Base-by-base conservation (phyloP, 2,797 vertebrate genomes). In the Catharus ustulatus region DNA sequence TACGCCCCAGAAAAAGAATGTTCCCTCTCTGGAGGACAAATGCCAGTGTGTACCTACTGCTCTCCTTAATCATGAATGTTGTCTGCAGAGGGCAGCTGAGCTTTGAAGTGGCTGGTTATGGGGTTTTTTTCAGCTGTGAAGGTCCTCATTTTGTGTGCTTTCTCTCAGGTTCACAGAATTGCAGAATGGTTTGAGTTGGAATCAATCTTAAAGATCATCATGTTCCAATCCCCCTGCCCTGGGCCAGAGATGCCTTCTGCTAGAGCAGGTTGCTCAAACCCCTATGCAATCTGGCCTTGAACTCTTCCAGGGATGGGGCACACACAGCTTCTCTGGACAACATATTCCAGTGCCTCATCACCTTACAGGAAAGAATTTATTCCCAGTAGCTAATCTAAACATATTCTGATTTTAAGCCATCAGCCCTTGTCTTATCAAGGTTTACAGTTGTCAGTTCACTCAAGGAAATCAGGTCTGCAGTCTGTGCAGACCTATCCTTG, bases 1-100 rank as follows among this genome's bases (percentile, higher is more conserved):
- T 1, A 0, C n/a, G 24, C 1, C 0, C n/a, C 34, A 49, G 13
- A 74, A 24, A 9, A 67, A 76, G 19, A 24, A n/a, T 6, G 8
- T 72, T 78, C 29, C 16, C 13, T 46, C 61, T 66, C 40, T 54
- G 55, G 62, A 84, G 67, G 48, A 16, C 20, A 63, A 57, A 63
- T 20, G 11, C 19, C 51, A 72, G 1, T 4, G n/a, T 32, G 30
- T 62, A 51, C 46, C 40, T 30, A 48, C 17, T 2, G 0, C 19
- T 48, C 10, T 45, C 34, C 61, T n/a, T 30, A 51, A 4, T 26
- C 10, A 0, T 32, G 15, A 67, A 42, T 6, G 0, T 40, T 68
- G 54, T 51, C 34, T 91, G 36, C 67, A 59, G 30, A 0, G 0
- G 23, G 14, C 54, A 73, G n/a, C 15, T 86, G 46, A 51, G 42